Percentiles rank a stretch among this genome's conserved stretches.
phyloP scores from a whole-genome alignment of 2,113 vertebrate species.

The Petrocephalus microphthalmus region DNA sequence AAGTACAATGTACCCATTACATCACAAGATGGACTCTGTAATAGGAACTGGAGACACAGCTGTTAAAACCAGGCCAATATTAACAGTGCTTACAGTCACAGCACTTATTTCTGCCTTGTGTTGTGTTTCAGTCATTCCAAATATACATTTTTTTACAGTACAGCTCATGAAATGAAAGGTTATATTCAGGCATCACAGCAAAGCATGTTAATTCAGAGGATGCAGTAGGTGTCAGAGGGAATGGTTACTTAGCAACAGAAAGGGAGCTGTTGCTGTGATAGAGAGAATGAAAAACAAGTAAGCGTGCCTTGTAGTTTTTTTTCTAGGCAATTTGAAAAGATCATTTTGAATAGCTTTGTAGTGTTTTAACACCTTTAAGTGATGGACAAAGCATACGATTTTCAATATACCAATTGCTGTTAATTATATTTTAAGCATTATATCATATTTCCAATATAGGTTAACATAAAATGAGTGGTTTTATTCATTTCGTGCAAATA shows the following conservation, averaged over 20 bases:
- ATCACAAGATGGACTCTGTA: neutral
- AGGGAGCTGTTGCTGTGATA: slow-evolving; percentile 7
- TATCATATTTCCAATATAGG: neutral
- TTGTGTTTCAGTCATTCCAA: neutral
- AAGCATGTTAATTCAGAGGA: neutral
- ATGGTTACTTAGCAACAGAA: slow-evolving; percentile 25
- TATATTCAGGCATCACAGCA: neutral
- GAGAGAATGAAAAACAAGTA: neutral
- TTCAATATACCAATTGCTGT: neutral
- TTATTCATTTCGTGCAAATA: neutral
- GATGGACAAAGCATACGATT: neutral
- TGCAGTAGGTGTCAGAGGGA: neutral
- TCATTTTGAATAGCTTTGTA: neutral
- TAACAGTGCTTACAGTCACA: neutral
- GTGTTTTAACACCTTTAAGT: neutral
- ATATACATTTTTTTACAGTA: too few relatives aligned
- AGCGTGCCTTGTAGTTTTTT: neutral
- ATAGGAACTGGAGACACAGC: neutral
- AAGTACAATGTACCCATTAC: neutral
- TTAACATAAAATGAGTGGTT: neutral
- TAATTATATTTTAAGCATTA: neutral
- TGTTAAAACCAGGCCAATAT: neutral
- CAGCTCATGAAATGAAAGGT: neutral
- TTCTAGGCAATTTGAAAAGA: neutral
- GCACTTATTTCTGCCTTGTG: neutral